These are phyloP conservation scores for Brachionus calyciflorus DNA, from an alignment of 1,140 invertebrate genomes.

Conservation along the genomic window DNA sequence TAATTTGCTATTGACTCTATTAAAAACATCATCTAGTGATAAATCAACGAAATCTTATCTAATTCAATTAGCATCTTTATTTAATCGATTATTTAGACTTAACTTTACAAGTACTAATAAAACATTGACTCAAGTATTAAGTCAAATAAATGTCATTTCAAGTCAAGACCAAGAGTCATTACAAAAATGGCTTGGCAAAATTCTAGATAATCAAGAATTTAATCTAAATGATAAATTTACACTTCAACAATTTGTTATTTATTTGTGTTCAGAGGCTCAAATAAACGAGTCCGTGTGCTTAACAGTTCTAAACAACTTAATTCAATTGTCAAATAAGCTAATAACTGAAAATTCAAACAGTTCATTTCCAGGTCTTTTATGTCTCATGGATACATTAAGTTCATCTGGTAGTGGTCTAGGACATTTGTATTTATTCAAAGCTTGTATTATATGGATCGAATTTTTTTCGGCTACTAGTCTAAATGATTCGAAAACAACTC, in stretches of 20 bases:
- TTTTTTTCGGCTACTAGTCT: neutral
- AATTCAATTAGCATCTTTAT: neutral
- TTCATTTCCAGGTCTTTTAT: neutral
- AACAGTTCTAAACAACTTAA: neutral
- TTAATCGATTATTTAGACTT: neutral
- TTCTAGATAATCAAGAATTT: neutral
- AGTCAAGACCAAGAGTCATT: neutral
- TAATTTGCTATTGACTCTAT: neutral
- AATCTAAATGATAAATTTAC: constrained; percentile 15
- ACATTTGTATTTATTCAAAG: constrained; percentile 29
- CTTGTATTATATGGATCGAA: constrained; percentile 27
- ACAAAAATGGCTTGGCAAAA: neutral
- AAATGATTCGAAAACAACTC: constrained; percentile 60
- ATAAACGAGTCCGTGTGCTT: constrained; percentile 12
- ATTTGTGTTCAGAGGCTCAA: neutral
- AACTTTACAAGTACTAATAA: neutral
- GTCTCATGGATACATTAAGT: constrained; percentile 18
- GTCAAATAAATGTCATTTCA: neutral
- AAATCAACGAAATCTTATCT: neutral
- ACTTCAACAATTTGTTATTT: constrained; percentile 32
- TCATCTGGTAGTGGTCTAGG: constrained; percentile 23
- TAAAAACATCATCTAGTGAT: neutral
- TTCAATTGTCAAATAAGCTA: neutral
- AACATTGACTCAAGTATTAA: neutral
- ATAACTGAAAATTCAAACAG: neutral